A percentile compares a stretch with the other conserved stretches of the same genome.
Evolutionary conservation across 2,888 invertebrate species (phyloP).

Genomic region (Phrixothrix hirtus): DNA sequence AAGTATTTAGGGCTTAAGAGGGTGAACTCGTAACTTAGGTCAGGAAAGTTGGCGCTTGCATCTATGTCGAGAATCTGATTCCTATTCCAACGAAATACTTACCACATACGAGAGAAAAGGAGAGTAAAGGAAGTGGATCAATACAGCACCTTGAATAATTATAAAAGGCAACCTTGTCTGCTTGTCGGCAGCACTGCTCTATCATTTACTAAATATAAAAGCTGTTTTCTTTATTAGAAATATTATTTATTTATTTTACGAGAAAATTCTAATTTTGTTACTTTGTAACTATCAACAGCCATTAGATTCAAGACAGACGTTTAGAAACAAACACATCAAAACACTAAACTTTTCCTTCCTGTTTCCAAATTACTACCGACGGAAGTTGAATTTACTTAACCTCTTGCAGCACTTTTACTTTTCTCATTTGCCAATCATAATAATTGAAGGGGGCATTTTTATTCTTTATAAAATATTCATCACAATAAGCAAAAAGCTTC

Average conservation of each 20-base stretch:
- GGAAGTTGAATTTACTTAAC: too few species aligned
- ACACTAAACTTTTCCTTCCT: conserved; percentile 15
- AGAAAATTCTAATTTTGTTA: conserved; percentile 14
- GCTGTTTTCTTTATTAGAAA: conserved; percentile 23
- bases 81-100: conserved; percentile 40
- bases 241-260: conserved; percentile 24
- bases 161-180: conserved; percentile 54
- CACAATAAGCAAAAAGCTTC: conserved; percentile 20
- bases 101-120: conserved; percentile 42
- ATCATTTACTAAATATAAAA: conserved; percentile 46
- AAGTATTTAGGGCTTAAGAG: conserved; percentile 31
- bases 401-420: too few species aligned
- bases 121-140: conserved; percentile 53
- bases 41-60: conserved; percentile 37
- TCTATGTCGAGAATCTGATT: conserved; percentile 38
- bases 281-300: neutral
- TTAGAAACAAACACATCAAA: conserved; percentile 11
- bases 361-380: conserved; percentile 10
- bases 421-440: conserved; percentile 11
- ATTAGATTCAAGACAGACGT: neutral
- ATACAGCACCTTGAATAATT: conserved; percentile 56
- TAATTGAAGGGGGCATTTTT: conserved; percentile 3
- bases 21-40: conserved; percentile 35
- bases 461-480: conserved; percentile 19
- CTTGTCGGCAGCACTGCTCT: conserved; percentile 47